Evolutionary conservation across 2,888 invertebrate species (phyloP), one percentile per base, ranked within the genome.

Genomic region (Romanomermis culicivorax): DNA sequence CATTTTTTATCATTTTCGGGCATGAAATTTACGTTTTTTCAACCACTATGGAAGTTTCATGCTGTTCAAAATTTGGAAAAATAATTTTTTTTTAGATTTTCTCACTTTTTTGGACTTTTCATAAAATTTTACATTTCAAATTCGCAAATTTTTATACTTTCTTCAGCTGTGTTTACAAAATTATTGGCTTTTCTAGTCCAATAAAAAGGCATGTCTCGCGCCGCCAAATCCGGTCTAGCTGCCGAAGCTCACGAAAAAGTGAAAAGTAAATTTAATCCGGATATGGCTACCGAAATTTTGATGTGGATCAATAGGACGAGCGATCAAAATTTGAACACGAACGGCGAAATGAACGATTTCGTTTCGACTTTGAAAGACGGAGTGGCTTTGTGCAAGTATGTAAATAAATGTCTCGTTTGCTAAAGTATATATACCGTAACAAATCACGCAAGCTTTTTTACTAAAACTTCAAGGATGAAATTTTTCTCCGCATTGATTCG

Each of bases 241-340:
- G 87, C 88, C 57, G 89, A 89, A 72, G 86, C 88, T 54, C 88
- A 89, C 74, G 79, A 83, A 70, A 89, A 88, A 81, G 89, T 89
- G 73, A 86, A 88, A 73, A 85, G 87, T 71, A 95, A 95, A 77
- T 97, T 93, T 77, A 93, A 86, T 72, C 83, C 85, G 67, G 85
- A 85, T 66, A 77, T 88, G 60, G 95, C 95, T 1, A 80, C 80
- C 64, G 89, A 95, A 75, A 82, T 83, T 62, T 72, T 93, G 68
- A 82, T 83, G 74, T 95, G 95, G 95, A 82, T 97, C 24, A 80
- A 77, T 54, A 79, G 91, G 61, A 83, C 83, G 7, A 84, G 83
- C 7, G 85, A 85, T 62, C 79, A 83, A 27, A 79, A 85, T 61
- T 82, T 82, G 69, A 63, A 68, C 51, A 80, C 82, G 4, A 82